Base-by-base conservation (phyloP, 2,113 vertebrate genomes). In the Talpa occidentalis region DNA sequence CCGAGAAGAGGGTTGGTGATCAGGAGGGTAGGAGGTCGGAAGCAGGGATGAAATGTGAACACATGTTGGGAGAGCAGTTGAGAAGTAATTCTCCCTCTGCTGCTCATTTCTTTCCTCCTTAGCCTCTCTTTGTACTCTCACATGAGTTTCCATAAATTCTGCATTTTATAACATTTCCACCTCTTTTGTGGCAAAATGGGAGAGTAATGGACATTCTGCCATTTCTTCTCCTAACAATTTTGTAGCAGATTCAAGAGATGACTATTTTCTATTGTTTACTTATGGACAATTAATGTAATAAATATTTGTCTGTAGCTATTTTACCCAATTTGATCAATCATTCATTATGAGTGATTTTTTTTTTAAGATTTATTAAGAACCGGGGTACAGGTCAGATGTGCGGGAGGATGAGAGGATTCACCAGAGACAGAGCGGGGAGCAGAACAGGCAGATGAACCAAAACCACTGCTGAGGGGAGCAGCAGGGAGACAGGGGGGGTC, bases 261-360 rank as follows among this genome's bases (percentile, higher is more conserved):
- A 56, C 32, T 76, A 44, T 21, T 90, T 59, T 32, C 26, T 84
- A 30, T 85, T 84, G 14, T 19, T 79, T 47, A 77, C 56, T 88
- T 44, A 67, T 49, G 30, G 22, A 81, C 8, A 42, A 4, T n/a
- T 87, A 74, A 72, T 77, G 21, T 64, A 88, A 72, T 84, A 92
- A 88, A 64, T 84, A 70, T 67, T 56, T 85, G 17, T 74, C 94
- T 94, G 85, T 73, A 52, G 72, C 22, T 32, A 81, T 80, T 37
- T 24, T 69, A 73, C 4, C 32, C 40, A 82, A 91, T 79, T 85
- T 81, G 69, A 88, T 94, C 30, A 94, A 73, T 64, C 88, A 82
- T 91, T 94, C 26, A 78, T 88, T 78, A 21, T n/a, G n/a, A n/a
- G n/a, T n/a, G n/a, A n/a, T n/a, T n/a, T n/a, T n/a, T n/a, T n/a